These are phyloP conservation scores for Trididemnum nubilum DNA, from an alignment of 23 tunicate species.

Conservation along the genomic window DNA sequence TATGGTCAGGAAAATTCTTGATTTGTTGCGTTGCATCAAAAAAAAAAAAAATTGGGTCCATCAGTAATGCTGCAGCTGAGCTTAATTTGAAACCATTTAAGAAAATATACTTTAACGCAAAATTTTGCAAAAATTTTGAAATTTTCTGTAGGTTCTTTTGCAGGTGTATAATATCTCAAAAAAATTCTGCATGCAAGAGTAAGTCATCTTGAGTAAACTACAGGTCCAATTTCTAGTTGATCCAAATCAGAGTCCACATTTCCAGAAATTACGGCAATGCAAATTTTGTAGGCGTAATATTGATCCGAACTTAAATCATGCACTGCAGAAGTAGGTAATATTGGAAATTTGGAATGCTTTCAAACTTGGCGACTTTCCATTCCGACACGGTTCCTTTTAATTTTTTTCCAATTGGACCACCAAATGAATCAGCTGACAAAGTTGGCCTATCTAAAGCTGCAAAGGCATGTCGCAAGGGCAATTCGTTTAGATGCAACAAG, in stretches of 20 bases:
- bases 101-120: slow-evolving; percentile 3
- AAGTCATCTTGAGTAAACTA: neutral
- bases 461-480: neutral
- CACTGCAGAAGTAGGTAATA: neutral
- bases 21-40: neutral
- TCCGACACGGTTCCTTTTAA: slow-evolving; percentile 5
- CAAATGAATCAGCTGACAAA: neutral
- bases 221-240: neutral
- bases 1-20: neutral
- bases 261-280: neutral
- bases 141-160: neutral
- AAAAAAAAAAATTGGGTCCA: neutral
- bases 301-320: neutral
- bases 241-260: slow-evolving; percentile 1
- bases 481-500: neutral
- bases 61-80: neutral
- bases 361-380: slow-evolving; percentile 9
- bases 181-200: slow-evolving; percentile 4
- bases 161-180: neutral
- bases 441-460: neutral
- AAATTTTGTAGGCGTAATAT: slow-evolving; percentile 14
- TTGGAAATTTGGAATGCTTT: neutral
- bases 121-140: slow-evolving; percentile 5
- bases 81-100: slow-evolving; percentile 2
- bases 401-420: slow-evolving; percentile 2